Evolutionary conservation across 2,113 vertebrate genomes (phyloP), one percentile per base, ranked within the genome.

Genomic region (Centropristis striata): DNA sequence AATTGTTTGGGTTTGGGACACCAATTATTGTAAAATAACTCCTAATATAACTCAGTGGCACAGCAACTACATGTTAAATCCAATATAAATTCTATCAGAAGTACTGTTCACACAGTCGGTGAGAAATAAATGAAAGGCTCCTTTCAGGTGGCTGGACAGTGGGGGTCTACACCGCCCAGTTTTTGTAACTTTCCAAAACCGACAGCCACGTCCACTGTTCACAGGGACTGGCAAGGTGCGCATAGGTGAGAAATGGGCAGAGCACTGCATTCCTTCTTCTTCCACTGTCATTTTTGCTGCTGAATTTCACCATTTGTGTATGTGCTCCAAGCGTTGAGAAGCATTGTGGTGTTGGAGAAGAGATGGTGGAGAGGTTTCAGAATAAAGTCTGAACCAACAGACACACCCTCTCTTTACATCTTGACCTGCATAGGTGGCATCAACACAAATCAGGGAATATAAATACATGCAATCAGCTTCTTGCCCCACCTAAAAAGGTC

Each of bases 171-270:
- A 1, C 71, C 16, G 41, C 64, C 82, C 63, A 70, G 21, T 71
- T 85, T 85, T 75, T 65, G 78, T 74, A 86, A 78, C 71, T 88
- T 89, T 90, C 82, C 91, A 71, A 82, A 86, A 68, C 39, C 20
- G 60, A 49, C 86, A 87, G 87, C 75, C 77, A 71, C 65, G 79
- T 74, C 78, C 23, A 12, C 80, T 80, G 80, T 85, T 78, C 85
- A 21, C 66, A 46, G 77, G 0, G 67, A 75, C 78, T 27, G 36
- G 32, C 82, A 80, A 91, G 89, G 86, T 90, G 80, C 27, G 1
- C 42, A 15, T 25, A 81, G 71, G 81, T 85, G 79, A 61, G 81
- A 83, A 65, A 53, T n/a, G 28, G 74, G 44, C 51, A 71, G 59
- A 61, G 27, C 23, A 1, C 55, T 80, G 50, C 70, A 50, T 80